Evolutionary conservation across 2,888 invertebrate genomes (phyloP).

Genomic region (Crocallis elinguaria): DNA sequence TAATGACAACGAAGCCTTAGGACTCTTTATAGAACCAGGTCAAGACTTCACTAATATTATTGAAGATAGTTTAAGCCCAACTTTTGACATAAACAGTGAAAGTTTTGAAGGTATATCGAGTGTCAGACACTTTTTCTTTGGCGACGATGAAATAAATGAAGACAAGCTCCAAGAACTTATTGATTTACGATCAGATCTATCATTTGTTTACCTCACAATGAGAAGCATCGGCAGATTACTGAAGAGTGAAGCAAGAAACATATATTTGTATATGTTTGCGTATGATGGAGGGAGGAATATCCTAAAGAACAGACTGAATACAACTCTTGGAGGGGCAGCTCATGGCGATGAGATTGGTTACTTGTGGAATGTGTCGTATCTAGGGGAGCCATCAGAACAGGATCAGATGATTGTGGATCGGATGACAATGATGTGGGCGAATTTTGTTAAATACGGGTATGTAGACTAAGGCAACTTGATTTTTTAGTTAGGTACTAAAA

Average conservation of each 20-base stretch:
- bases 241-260: slow-evolving; percentile 32
- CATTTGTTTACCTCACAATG: slow-evolving; percentile 44
- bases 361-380: slow-evolving; percentile 40
- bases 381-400: slow-evolving; percentile 27
- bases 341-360: slow-evolving; percentile 56
- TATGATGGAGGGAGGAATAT: slow-evolving; percentile 48
- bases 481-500: neutral
- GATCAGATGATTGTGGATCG: slow-evolving; percentile 48
- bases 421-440: slow-evolving; percentile 47
- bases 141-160: slow-evolving; percentile 37
- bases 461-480: slow-evolving; percentile 1
- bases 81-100: slow-evolving; percentile 39
- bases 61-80: slow-evolving; percentile 16
- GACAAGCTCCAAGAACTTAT: slow-evolving; percentile 28
- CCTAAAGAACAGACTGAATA: slow-evolving; percentile 31
- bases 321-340: slow-evolving; percentile 42
- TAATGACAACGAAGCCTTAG: slow-evolving; percentile 39
- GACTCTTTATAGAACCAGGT: neutral
- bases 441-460: slow-evolving; percentile 54
- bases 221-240: slow-evolving; percentile 43
- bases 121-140: slow-evolving; percentile 45
- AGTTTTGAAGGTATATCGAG: slow-evolving; percentile 31
- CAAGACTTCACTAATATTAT: slow-evolving; percentile 34
- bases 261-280: slow-evolving; percentile 50
- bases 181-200: slow-evolving; percentile 48